Base-by-base conservation (phyloP, 1,140 invertebrate genomes). In the Amyelois transitella region DNA sequence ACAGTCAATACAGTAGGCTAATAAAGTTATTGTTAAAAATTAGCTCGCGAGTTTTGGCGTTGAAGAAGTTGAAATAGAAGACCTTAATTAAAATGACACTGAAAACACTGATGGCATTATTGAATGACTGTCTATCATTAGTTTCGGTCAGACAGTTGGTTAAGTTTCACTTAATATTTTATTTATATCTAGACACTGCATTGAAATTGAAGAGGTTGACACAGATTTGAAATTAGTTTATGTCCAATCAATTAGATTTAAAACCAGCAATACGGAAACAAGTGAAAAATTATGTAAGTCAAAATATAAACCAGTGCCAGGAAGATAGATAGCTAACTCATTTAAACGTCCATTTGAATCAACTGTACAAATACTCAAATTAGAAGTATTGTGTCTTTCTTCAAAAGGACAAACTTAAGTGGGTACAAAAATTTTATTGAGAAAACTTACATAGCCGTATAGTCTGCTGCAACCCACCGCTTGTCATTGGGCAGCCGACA, bases 401-500 rank as follows among this genome's bases (percentile, higher is more conserved):
- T n/a, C n/a, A n/a, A n/a, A 3, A 3, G 10, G 10, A 38, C 2
- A 4, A 4, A 14, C 14, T 38, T 10, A 38, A 28, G 25, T 38
- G n/a, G n/a, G n/a, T n/a, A n/a, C n/a, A n/a, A n/a, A n/a, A n/a
- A n/a, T n/a, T n/a, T n/a, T n/a, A n/a, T n/a, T n/a, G n/a, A n/a
- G n/a, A n/a, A n/a, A 58, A 71, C 69, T 73, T 58, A 73, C 70
- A 67, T 28, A 24, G 64, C 64, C n/a, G 66, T 54, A 28, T 69
- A 66, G 44, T 75, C 72, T 18, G 52, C 72, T 19, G 62, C 22
- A 4, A 58, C 60, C 62, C 51, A 66, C 8, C 53, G 62, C 12
- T 69, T 75, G 43, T 75, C 72, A 43, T 63, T 61, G 7, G 60
- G 61, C 12, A 75, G 18, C 10, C 72, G 54, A 25, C 64, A 69